phyloP scores from a whole-genome alignment of 2,888 invertebrate genomes.

The Drosophila formosana region DNA sequence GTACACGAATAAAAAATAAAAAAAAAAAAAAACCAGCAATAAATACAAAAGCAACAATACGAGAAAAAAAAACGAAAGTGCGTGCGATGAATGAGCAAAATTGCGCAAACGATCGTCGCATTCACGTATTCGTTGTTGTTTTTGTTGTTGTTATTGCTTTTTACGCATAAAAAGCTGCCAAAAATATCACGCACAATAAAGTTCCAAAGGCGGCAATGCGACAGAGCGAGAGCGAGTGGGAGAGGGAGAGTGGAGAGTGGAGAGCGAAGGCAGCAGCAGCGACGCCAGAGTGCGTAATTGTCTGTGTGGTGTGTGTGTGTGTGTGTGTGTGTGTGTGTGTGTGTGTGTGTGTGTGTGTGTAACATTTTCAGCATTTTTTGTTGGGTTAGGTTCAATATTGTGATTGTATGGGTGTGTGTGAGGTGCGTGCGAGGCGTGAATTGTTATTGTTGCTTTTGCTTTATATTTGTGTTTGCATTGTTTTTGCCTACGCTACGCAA shows the following conservation, averaged over 20 bases:
- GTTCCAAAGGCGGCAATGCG: slow-evolving; percentile 22
- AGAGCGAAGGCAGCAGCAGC: slow-evolving; percentile 11
- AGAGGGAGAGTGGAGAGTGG: slow-evolving; percentile 10
- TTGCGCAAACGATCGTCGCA: slow-evolving; percentile 73
- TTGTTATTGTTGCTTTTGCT: slow-evolving; percentile 43
- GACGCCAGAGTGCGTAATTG: slow-evolving; percentile 10
- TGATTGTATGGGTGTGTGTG: slow-evolving; percentile 12
- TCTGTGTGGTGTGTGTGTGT: slow-evolving; percentile 35
- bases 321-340: slow-evolving; percentile 35
- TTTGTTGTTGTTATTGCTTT: slow-evolving; percentile 17
- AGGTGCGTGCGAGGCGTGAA: slow-evolving; percentile 64
- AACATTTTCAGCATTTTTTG: slow-evolving; percentile 66
- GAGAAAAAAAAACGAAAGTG: slow-evolving; percentile 63
- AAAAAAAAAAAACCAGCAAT: background rate
- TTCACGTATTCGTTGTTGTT: slow-evolving; percentile 24
- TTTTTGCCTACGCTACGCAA: slow-evolving; percentile 48
- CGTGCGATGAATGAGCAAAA: slow-evolving; percentile 71
- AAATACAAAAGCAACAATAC: slow-evolving; percentile 11
- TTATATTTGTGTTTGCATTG: slow-evolving; percentile 31
- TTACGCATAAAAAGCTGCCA: slow-evolving; percentile 62
- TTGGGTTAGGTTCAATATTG: slow-evolving; percentile 76
- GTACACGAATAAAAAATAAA: background rate
- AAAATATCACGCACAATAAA: slow-evolving; percentile 59
- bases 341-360: slow-evolving; percentile 39
- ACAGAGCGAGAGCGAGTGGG: slow-evolving; percentile 5